Evolutionary conservation across 2,797 vertebrate species (phyloP).

Genomic region (Lagodon rhomboides): DNA sequence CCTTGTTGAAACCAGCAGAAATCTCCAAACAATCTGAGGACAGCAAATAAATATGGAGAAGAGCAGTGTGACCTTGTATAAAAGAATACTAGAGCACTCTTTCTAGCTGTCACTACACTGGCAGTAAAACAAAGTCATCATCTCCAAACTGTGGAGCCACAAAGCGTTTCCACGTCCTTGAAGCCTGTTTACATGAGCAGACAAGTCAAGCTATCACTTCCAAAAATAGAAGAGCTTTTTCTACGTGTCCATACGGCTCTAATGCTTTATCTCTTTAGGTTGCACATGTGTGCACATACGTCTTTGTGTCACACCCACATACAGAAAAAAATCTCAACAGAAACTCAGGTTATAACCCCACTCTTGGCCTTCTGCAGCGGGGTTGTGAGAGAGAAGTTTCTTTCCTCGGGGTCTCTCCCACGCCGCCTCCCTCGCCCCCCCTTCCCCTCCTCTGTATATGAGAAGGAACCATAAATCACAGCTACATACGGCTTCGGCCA

Average conservation of each 20-base stretch:
- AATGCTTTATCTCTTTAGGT: neutral
- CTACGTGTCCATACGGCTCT: neutral
- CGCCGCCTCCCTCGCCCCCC: slow-evolving; percentile 50
- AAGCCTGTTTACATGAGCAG: slow-evolving; percentile 15
- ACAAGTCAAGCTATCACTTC: slow-evolving; percentile 12
- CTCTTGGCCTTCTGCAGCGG: slow-evolving; percentile 49
- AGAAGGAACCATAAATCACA: slow-evolving; percentile 68
- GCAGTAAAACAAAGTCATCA: slow-evolving; percentile 22
- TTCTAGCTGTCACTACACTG: slow-evolving; percentile 19
- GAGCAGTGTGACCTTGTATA: slow-evolving; percentile 11
- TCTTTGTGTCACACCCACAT: slow-evolving; percentile 22
- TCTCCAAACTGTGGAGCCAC: slow-evolving; percentile 15
- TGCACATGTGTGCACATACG: neutral
- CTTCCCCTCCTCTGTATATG: slow-evolving; percentile 38
- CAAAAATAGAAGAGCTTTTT: slow-evolving; percentile 10
- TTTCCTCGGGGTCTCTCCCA: slow-evolving; percentile 72
- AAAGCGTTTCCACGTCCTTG: slow-evolving; percentile 10
- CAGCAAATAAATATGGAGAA: slow-evolving; percentile 25
- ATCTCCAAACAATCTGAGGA: neutral
- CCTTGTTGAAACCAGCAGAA: neutral
- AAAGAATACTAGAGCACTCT: slow-evolving; percentile 18
- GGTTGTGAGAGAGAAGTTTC: slow-evolving; percentile 71
- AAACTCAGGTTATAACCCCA: slow-evolving; percentile 65
- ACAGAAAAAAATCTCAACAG: slow-evolving; percentile 33
- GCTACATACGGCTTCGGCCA: slow-evolving; percentile 12